Base-by-base conservation (phyloP, 2,797 vertebrate genomes). In the Myoxocephalus aenaeus region DNA sequence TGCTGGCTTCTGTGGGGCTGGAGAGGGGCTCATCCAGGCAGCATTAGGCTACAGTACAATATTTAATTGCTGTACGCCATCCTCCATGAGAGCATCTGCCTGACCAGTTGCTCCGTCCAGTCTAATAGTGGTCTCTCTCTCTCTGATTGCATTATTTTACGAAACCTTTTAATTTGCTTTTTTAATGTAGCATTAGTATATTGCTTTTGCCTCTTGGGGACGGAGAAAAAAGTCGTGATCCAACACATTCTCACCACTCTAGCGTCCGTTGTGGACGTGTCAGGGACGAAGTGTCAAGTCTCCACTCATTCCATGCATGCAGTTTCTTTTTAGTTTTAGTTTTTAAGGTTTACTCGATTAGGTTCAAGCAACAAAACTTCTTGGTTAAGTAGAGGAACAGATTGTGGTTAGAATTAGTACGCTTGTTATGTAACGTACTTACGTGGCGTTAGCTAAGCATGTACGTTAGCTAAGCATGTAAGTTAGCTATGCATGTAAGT, bases 1-100 rank as follows among this genome's bases (percentile, higher is more conserved):
- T 40, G 36, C 12, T 46, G 63, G 62, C 36, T 58, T 51, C 54
- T 36, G 46, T 27, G 22, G 48, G 72, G 68, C 22, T 64, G 57
- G 1, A 51, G 62, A 59, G 65, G 44, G 59, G 59, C 58, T 65
- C 22, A 22, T 75, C 50, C 27, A 64, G 14, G 46, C 27, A 29
- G 20, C 29, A 61, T 61, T 61, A 38, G 70, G 56, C 66, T 27
- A 51, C 51, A 32, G 42, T 32, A 75, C 51, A 68, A 51, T 12
- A 79, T 65, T 12, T 42, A 44, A 67, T 36, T 38, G 63, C 34
- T 70, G 50, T 36, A 10, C 0, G 4, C 11, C 20, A 7, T 54
- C 38, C 58, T 65, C 27, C 69, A 56, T 12, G 12, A 64, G 4
- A 61, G 32, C 11, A 15, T 50, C 22, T 54, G 51, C 69, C 34